phyloP scores from a whole-genome alignment of 2,113 vertebrate genomes.

The Macquaria australasica region DNA sequence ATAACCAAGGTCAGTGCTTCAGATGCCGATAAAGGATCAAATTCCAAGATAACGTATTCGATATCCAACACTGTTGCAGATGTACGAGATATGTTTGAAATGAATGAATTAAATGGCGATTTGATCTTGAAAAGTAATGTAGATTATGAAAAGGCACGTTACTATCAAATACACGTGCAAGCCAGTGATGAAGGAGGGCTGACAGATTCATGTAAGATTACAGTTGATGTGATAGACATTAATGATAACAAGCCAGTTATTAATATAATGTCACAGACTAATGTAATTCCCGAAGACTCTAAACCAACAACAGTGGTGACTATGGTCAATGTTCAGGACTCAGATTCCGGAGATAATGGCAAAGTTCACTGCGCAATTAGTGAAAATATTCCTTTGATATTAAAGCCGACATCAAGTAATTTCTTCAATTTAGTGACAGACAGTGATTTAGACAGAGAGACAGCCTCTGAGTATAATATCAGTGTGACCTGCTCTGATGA shows the following conservation, averaged over 20 bases:
- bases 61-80: slow-evolving; percentile 57
- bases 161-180: slow-evolving; percentile 74
- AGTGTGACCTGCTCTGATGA: neutral
- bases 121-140: slow-evolving; percentile 63
- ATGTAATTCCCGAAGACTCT: slow-evolving; percentile 35
- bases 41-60: slow-evolving; percentile 69
- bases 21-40: slow-evolving; percentile 76
- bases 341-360: slow-evolving; percentile 54
- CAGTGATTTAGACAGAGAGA: neutral
- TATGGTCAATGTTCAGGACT: slow-evolving; percentile 57
- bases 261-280: slow-evolving; percentile 61
- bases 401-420: slow-evolving; percentile 51
- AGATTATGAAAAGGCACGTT: slow-evolving; percentile 74
- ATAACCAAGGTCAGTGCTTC: slow-evolving; percentile 69
- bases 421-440: slow-evolving; percentile 64
- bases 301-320: slow-evolving; percentile 43
- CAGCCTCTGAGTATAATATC: neutral
- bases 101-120: slow-evolving; percentile 68
- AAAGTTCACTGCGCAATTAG: slow-evolving; percentile 31
- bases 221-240: slow-evolving; percentile 53
- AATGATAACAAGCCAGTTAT: slow-evolving; percentile 68
- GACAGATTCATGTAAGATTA: slow-evolving; percentile 72
- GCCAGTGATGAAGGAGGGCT: slow-evolving; percentile 80
- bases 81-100: slow-evolving; percentile 56
- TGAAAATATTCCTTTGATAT: slow-evolving; percentile 53